These are phyloP conservation scores for Vimba vimba DNA, from an alignment of 2,113 vertebrate genomes.

Conservation along the genomic window DNA sequence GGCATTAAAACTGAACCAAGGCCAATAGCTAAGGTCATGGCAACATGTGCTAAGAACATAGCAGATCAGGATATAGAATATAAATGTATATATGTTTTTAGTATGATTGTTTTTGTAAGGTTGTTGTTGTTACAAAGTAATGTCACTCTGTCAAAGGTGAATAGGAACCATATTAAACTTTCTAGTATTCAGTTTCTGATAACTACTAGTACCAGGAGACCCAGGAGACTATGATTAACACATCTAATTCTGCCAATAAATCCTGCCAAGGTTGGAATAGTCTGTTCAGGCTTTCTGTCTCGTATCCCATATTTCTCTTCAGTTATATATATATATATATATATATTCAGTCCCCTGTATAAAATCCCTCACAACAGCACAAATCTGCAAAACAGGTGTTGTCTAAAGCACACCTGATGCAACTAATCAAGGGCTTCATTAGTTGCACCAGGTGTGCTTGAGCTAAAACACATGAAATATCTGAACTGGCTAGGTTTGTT, in stretches of 20 bases:
- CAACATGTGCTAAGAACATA: background rate
- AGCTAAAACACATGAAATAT: too few relatives aligned
- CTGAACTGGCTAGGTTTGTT: too few relatives aligned
- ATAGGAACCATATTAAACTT: background rate
- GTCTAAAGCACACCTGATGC: too few relatives aligned
- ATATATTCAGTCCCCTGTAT: too few relatives aligned
- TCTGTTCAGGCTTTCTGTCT: background rate
- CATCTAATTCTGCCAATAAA: conserved; percentile 22
- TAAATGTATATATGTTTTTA: background rate
- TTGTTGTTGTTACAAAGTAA: background rate
- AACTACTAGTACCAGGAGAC: background rate
- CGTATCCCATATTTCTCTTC: background rate
- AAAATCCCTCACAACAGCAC: too few relatives aligned
- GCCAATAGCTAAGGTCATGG: conserved; percentile 12
- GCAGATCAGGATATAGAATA: background rate
- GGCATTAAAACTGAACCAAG: conserved; percentile 18
- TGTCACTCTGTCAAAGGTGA: background rate
- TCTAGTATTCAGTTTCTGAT: conserved; percentile 4
- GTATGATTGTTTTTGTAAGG: background rate
- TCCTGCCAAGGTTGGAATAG: background rate
- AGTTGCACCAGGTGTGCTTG: too few relatives aligned
- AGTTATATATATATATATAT: too few relatives aligned
- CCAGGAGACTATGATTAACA: conserved; percentile 1
- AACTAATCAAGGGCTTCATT: too few relatives aligned
- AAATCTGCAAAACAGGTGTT: too few relatives aligned